Base-by-base conservation (phyloP, 2,888 invertebrate genomes). In the Pseudococcus jackbeardsleyi region DNA sequence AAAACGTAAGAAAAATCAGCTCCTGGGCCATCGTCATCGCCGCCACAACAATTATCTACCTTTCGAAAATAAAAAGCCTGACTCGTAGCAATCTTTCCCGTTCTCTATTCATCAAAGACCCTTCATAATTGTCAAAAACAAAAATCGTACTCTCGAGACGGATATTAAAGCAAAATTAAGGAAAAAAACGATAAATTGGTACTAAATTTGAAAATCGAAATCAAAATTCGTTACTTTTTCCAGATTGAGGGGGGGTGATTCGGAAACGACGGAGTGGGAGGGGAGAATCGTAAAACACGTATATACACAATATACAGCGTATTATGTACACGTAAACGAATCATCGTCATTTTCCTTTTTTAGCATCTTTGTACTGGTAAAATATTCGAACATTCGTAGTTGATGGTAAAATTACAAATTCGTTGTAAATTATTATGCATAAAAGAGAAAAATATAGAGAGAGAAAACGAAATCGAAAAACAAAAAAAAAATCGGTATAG, bases 311-410 rank as follows among this genome's bases (percentile, higher is more conserved):
- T 33, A 15, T 33, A 72, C 33, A 72, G 1, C 33, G 33, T 33
- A 64, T 64, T 64, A 64, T 64, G 64, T 64, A 64, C 64, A 64
- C 64, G 19, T 33, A 33, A 1, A 22, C 19, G 22, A 64, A 64
- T 64, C 8, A 64, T 22, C 4, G 22, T 64, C 22, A 9, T 12
- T 64, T 22, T 22, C 12, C 15, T 59, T 54, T 54, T 54, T 11
- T 59, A 5, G 64, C 64, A 64, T 26, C 15, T 84, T 84, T 84
- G 84, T 54, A 84, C 84, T 84, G 84, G 84, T 84, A 84, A 54
- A 54, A 54, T 42, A 42, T 42, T 42, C 9, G 9, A 8, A 42
- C 7, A 42, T 8, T 42, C 42, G 17, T 33, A 84, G 9, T 15
- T 17, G 59, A n/a, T 59, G 17, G 59, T 59, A 26, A 26, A 22